Evolutionary conservation across 2,888 invertebrate genomes (phyloP).

Genomic region (Gnatocerus cornutus): DNA sequence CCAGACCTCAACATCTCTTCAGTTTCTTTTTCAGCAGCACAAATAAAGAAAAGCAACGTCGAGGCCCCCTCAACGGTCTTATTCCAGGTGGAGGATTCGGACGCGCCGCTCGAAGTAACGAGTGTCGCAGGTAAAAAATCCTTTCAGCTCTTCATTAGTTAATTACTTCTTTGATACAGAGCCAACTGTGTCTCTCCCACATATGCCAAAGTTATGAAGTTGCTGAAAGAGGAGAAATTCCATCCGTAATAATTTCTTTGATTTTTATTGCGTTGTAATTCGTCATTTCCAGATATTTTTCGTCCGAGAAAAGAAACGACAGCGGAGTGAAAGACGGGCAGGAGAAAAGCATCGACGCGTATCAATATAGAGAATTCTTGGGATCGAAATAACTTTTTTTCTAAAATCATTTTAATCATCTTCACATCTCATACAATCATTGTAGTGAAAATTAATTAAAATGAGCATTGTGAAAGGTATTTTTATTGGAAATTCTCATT

Average conservation of each 20-base stretch:
- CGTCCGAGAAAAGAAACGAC: constrained; percentile 34
- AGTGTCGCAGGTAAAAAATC: constrained; percentile 35
- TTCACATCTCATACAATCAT: constrained; percentile 4
- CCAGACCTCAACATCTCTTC: not conserved
- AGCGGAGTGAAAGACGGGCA: constrained; percentile 12
- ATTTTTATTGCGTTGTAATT: constrained; percentile 11
- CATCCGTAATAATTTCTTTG: constrained; percentile 18
- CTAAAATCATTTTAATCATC: not conserved
- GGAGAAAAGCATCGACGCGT: constrained; percentile 28
- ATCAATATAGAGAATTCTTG: constrained; percentile 31
- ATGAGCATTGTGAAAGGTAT: constrained; percentile 22
- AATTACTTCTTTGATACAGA: constrained; percentile 22
- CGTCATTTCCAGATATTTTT: constrained; percentile 24
- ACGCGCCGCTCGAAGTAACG: constrained; percentile 50
- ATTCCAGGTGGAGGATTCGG: constrained; percentile 55
- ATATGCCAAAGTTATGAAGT: constrained; percentile 14
- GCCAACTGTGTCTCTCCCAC: constrained; percentile 1
- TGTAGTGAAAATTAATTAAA: constrained; percentile 38
- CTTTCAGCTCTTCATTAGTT: constrained; percentile 14
- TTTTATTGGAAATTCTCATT: constrained; percentile 11
- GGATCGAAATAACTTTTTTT: constrained; percentile 12
- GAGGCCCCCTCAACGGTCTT: constrained; percentile 52
- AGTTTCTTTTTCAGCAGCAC: constrained; percentile 13
- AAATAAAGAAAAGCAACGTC: constrained; percentile 45
- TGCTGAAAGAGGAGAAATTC: constrained; percentile 7